Evolutionary conservation across 2,113 vertebrate species (phyloP).

Genomic region (Pleuronectes platessa): DNA sequence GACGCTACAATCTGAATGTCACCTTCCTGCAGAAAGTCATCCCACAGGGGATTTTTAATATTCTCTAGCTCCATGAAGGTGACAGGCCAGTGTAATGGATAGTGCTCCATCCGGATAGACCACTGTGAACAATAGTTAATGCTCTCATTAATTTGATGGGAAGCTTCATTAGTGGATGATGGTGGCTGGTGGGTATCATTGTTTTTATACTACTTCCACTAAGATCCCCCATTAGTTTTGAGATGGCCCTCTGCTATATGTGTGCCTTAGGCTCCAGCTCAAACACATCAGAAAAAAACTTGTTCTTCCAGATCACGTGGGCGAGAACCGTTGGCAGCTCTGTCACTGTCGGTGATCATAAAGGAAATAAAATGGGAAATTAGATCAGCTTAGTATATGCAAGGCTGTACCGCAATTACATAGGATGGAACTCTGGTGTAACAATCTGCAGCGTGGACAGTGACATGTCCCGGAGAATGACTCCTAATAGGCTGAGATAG

Average conservation of each 20-base stretch:
- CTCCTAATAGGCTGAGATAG: slow-evolving; percentile 62
- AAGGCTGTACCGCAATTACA: slow-evolving; percentile 24
- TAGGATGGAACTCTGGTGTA: slow-evolving; percentile 11
- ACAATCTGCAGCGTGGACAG: slow-evolving; percentile 24
- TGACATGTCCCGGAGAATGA: slow-evolving; percentile 42
- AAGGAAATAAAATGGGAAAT: slow-evolving; percentile 30
- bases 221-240: slow-evolving; percentile 19
- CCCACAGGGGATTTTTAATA: slow-evolving; percentile 24
- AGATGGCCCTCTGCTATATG: slow-evolving; percentile 23
- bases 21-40: slow-evolving; percentile 22
- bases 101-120: slow-evolving; percentile 25
- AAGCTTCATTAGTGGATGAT: slow-evolving; percentile 52
- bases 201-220: slow-evolving; percentile 44
- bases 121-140: slow-evolving; percentile 54
- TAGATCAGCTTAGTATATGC: slow-evolving; percentile 23
- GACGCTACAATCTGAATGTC: slow-evolving; percentile 16
- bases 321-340: slow-evolving; percentile 18
- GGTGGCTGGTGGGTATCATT: slow-evolving; percentile 39
- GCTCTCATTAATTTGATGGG: slow-evolving; percentile 68
- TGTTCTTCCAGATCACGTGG: slow-evolving; percentile 18
- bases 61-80: slow-evolving; percentile 28
- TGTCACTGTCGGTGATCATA: slow-evolving; percentile 3
- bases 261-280: slow-evolving; percentile 10
- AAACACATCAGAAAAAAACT: slow-evolving; percentile 23
- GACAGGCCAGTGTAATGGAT: slow-evolving; percentile 28